Conservation (phyloP, 1,140 invertebrate genomes). For the Agrypnia vestita region DNA sequence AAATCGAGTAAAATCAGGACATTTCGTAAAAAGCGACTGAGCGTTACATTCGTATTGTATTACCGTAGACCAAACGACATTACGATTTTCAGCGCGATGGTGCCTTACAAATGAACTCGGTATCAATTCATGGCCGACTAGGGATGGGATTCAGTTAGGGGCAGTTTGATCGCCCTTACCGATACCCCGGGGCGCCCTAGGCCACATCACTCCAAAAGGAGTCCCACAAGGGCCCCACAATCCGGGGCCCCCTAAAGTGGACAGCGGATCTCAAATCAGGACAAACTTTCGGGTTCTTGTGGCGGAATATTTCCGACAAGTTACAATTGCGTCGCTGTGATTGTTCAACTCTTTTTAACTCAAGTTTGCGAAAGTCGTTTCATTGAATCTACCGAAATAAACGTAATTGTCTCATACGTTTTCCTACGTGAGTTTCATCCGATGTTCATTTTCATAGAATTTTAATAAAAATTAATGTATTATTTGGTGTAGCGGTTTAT, state of each 20-base stretch:
- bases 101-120: neutral
- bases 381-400: too few species aligned
- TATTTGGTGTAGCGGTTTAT: too few species aligned
- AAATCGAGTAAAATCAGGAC: neutral
- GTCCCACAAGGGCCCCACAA: constrained; percentile 26
- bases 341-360: constrained; percentile 10
- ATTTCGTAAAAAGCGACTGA: neutral
- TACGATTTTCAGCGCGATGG: neutral
- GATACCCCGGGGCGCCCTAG: constrained; percentile 34
- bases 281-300: constrained; percentile 22
- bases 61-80: neutral
- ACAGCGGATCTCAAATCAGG: constrained; percentile 24
- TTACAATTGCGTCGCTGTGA: neutral
- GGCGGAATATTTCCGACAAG: neutral
- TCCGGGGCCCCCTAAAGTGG: constrained; percentile 36
- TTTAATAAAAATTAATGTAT: too few species aligned
- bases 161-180: constrained; percentile 44
- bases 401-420: too few species aligned
- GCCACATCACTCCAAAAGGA: constrained; percentile 46
- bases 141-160: constrained; percentile 49
- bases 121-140: constrained; percentile 1
- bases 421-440: too few species aligned
- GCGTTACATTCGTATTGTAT: neutral
- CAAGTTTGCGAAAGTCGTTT: neutral
- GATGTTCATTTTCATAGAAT: too few species aligned